Evolutionary conservation across 2,888 invertebrate species (phyloP), one percentile per base, ranked within the genome.

Genomic region (Hyppa rectilinea): DNA sequence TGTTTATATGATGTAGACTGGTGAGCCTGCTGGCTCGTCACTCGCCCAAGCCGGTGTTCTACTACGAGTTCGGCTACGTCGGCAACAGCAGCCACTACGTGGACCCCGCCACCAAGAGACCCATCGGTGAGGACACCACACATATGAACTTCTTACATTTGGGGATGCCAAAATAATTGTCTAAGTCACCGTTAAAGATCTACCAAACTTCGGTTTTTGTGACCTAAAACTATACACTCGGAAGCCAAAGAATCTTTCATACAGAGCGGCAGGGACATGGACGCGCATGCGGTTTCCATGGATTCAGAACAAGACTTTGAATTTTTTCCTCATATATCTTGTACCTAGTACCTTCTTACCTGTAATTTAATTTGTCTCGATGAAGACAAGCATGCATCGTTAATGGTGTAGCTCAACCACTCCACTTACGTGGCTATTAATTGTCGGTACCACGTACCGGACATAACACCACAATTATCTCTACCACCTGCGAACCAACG

Each of bases 61-160:
- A 91, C 86, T 91, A 91, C 81, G 87, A 93, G 88, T 93, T 92
- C 80, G 88, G 84, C 4, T 91, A 93, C 87, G 61, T 91, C 75
- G 93, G 93, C 6, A 87, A 87, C 71, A 87, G 81, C 85, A 93
- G 93, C 82, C 90, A 92, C 82, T 93, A 92, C 82, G 84, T 87
- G 36, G 90, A 92, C 40, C 91, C 92, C 0, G 63, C 26, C 60
- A 91, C 93, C 9, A 84, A 85, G 29, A 90, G 87, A 80, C 92
- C 92, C 12, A 75, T 76, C 40, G 90, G 92, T 92, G 23, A 63
- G 61, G 10, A 34, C 45, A 36, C n/a, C n/a, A n/a, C 17, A n/a
- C 29, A 43, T 59, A 9, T n/a, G 29, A 59, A 31, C 2, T 29
- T n/a, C 20, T 29, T n/a, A 29, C n/a, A 5, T n/a, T 59, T 59